phyloP scores from a whole-genome alignment of 1,140 invertebrate genomes.

The Listronotus bonariensis region DNA sequence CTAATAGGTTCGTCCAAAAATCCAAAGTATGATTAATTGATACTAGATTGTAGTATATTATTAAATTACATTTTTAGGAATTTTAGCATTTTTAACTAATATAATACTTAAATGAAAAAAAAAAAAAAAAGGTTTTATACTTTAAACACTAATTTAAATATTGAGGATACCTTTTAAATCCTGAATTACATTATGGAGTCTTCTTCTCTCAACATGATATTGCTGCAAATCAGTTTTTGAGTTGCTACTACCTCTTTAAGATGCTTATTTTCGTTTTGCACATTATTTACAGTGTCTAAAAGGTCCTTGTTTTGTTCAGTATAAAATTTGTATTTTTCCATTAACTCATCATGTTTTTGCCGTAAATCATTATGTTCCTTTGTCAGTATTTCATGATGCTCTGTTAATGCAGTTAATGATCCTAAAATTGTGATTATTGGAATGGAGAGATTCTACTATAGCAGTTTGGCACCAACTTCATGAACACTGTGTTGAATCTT shows the following conservation, averaged over 20 bases:
- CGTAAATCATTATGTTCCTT: slow-evolving; percentile 15
- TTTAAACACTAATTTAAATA: too few relatives aligned
- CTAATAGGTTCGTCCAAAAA: too few relatives aligned
- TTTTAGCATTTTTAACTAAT: too few relatives aligned
- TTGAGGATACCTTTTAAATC: slow-evolving; percentile 63
- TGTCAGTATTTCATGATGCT: slow-evolving; percentile 15
- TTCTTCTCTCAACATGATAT: slow-evolving; percentile 12
- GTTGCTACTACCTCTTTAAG: background rate
- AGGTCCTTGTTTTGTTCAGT: slow-evolving; percentile 5
- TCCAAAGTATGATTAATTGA: too few relatives aligned
- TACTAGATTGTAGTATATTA: too few relatives aligned
- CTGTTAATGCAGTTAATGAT: background rate
- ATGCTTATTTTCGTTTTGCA: slow-evolving; percentile 15
- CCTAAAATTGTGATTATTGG: slow-evolving; percentile 1
- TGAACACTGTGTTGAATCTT: too few relatives aligned
- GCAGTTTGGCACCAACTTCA: too few relatives aligned
- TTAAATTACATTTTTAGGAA: too few relatives aligned
- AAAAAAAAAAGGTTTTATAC: too few relatives aligned
- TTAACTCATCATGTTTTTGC: slow-evolving; percentile 7
- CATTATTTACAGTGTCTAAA: background rate
- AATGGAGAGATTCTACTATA: too few relatives aligned
- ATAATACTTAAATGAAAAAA: too few relatives aligned
- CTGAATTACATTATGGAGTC: slow-evolving; percentile 59
- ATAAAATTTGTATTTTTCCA: slow-evolving; percentile 19
- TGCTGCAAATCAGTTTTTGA: slow-evolving; percentile 5